Conservation (phyloP, 2,113 vertebrate genomes). For the Cichladusa arquata region DNA sequence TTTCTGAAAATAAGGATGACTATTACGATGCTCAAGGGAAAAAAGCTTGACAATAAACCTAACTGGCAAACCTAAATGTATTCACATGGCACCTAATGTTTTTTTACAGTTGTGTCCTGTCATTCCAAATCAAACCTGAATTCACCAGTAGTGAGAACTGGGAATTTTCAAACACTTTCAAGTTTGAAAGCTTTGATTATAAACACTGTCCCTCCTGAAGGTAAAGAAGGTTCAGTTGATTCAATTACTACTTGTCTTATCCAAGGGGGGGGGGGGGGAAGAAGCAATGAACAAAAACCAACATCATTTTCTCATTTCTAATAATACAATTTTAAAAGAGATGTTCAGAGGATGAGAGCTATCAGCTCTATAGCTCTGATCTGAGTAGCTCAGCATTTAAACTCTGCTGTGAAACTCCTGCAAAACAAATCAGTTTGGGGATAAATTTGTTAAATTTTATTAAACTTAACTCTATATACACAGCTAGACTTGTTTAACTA, state of each 20-base stretch:
- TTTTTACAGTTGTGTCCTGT: neutral
- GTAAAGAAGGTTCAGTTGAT: neutral
- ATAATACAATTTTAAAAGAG: neutral
- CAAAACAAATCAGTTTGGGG: neutral
- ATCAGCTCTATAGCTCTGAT: neutral
- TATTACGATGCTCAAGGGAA: neutral
- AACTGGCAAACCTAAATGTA: neutral
- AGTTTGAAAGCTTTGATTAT: neutral
- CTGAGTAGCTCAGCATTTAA: neutral
- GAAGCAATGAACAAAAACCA: neutral
- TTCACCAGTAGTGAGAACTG: neutral
- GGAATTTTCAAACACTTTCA: neutral
- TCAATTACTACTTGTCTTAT: neutral
- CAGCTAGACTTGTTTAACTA: neutral
- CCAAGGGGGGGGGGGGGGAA: accelerated
- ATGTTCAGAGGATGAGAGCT: neutral
- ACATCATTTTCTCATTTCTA: neutral
- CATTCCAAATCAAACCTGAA: neutral
- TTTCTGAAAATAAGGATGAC: neutral
- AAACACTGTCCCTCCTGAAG: neutral
- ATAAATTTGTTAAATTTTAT: neutral
- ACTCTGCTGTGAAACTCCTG: neutral
- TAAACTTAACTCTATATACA: neutral
- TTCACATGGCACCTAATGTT: neutral
- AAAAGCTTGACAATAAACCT: neutral